Conservation (phyloP, 1,140 invertebrate species). For the Ooceraea biroi region DNA sequence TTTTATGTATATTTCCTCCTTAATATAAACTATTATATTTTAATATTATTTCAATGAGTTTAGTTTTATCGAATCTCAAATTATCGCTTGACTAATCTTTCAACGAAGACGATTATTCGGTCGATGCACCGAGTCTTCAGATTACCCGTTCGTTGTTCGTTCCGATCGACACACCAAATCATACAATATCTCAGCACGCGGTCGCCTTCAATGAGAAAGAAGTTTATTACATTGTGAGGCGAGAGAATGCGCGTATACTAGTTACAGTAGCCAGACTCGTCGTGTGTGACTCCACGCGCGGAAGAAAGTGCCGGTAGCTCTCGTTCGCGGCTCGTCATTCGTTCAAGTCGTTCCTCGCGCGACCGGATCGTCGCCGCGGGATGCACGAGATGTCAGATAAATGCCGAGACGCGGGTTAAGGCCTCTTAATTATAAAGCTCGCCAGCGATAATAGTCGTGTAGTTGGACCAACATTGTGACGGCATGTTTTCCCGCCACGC, state of each 20-base stretch:
- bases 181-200: conserved; percentile 73
- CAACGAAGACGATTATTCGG: conserved; percentile 11
- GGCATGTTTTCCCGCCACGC: conserved; percentile 81
- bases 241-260: conserved; percentile 42
- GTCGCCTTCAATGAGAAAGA: conserved; percentile 25
- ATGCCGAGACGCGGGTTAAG: conserved; percentile 24
- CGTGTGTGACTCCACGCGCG: not conserved
- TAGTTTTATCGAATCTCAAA: not conserved
- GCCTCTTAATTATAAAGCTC: conserved; percentile 82
- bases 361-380: conserved; percentile 69
- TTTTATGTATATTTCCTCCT: not conserved
- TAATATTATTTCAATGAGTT: not conserved
- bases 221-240: conserved; percentile 11
- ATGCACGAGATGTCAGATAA: conserved; percentile 68
- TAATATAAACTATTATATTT: not conserved
- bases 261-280: conserved; percentile 66
- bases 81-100: not conserved
- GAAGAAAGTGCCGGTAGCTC: not conserved
- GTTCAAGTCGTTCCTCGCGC: conserved; percentile 3
- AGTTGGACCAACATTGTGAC: conserved; percentile 83
- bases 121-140: not conserved
- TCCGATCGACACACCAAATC: not conserved
- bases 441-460: conserved; percentile 82
- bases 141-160: not conserved
- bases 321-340: conserved; percentile 14